Percentiles rank a stretch among this genome's conserved stretches.
Evolutionary conservation across 1,140 invertebrate species (phyloP).

Genomic region (Lucilia cuprina): DNA sequence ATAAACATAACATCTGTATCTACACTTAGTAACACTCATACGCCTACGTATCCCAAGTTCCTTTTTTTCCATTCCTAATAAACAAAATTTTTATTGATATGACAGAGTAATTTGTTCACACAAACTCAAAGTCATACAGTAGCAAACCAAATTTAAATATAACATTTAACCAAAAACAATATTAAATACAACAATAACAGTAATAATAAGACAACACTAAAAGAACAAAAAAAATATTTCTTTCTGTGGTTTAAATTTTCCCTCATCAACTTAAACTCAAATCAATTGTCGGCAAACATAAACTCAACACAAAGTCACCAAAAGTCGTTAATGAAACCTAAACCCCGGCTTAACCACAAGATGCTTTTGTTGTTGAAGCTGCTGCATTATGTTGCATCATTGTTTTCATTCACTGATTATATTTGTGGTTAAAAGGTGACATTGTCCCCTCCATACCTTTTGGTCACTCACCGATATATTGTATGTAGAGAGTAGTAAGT

Average conservation of each 20-base stretch:
- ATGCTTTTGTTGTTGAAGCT: background rate
- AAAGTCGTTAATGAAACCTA: conserved; percentile 3
- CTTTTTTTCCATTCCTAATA: background rate
- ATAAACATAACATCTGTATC: too few species aligned
- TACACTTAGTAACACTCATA: too few species aligned
- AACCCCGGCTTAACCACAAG: background rate
- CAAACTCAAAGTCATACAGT: background rate
- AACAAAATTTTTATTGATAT: background rate
- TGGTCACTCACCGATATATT: background rate
- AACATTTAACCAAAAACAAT: background rate
- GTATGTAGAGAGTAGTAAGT: background rate
- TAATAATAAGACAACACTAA: background rate
- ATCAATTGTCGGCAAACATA: background rate
- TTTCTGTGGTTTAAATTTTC: background rate
- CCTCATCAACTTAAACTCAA: background rate
- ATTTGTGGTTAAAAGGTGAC: background rate
- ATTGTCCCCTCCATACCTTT: background rate
- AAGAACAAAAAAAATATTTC: background rate
- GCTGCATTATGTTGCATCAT: background rate
- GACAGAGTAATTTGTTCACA: background rate
- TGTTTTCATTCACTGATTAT: background rate
- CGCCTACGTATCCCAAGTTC: too few species aligned
- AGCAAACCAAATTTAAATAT: background rate
- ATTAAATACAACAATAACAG: background rate
- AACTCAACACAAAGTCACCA: background rate